Percentiles rank a stretch among this genome's conserved stretches.
Conservation (phyloP, 1,140 invertebrate species). For the Penaeus chinensis region DNA sequence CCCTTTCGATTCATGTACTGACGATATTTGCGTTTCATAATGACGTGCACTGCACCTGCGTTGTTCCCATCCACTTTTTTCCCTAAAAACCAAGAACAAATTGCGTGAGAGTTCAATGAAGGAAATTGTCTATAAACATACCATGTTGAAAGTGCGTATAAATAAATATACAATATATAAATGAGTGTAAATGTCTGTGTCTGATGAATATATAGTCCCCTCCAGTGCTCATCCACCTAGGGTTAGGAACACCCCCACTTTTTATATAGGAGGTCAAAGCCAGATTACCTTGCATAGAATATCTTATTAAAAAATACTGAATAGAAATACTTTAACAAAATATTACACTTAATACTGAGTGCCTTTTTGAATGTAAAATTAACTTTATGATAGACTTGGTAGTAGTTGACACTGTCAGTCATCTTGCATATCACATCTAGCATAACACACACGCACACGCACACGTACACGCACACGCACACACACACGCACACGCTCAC, state of each 20-base stretch:
- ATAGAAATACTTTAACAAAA: too few relatives aligned
- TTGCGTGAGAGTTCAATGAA: slow-evolving; percentile 16
- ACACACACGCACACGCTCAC: not conserved
- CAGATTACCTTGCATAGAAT: too few relatives aligned
- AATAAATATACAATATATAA: slow-evolving; percentile 13
- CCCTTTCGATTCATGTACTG: slow-evolving; percentile 99
- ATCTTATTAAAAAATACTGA: too few relatives aligned
- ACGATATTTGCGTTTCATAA: slow-evolving; percentile 95
- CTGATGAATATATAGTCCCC: too few relatives aligned
- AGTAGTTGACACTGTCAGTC: too few relatives aligned
- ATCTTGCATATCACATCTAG: not conserved
- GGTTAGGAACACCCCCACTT: too few relatives aligned
- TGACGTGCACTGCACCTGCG: slow-evolving; percentile 91
- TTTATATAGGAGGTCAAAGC: too few relatives aligned
- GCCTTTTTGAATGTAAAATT: too few relatives aligned
- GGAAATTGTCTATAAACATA: not conserved
- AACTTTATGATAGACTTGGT: too few relatives aligned
- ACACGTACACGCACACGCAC: not conserved
- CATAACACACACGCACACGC: not conserved
- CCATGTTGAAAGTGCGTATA: not conserved
- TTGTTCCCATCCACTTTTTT: slow-evolving; percentile 95
- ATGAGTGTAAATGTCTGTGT: not conserved
- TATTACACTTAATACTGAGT: too few relatives aligned
- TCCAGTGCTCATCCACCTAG: too few relatives aligned
- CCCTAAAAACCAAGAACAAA: slow-evolving; percentile 66